These are phyloP conservation scores for Lamellibrachia columna DNA, from an alignment of 2,888 invertebrate species.

Conservation along the genomic window DNA sequence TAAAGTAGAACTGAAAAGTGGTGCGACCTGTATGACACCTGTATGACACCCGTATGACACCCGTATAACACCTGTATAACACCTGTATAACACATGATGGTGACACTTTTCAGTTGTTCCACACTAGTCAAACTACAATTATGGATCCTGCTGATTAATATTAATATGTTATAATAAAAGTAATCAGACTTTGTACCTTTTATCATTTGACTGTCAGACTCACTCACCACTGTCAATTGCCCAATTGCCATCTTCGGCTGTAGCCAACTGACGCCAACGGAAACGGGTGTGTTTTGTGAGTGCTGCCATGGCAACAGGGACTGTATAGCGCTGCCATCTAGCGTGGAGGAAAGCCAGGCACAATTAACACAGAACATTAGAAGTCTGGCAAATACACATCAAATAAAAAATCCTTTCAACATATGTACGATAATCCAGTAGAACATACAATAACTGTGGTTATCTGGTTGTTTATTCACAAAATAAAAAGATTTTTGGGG, in stretches of 20 bases:
- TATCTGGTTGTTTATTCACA: too few species aligned
- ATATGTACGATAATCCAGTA: background rate
- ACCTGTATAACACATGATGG: too few species aligned
- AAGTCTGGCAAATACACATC: background rate
- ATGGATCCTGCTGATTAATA: background rate
- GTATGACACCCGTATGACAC: too few species aligned
- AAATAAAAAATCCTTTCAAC: background rate
- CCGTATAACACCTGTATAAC: too few species aligned
- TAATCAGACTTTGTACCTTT: background rate
- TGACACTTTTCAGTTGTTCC: background rate
- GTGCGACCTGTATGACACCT: too few species aligned
- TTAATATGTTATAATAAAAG: background rate
- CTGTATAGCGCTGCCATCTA: slow-evolving; percentile 63
- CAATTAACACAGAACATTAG: background rate
- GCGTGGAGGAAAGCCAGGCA: background rate
- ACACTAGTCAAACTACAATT: too few species aligned
- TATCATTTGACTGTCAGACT: background rate
- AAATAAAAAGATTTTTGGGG: too few species aligned
- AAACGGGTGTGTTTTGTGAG: slow-evolving; percentile 61
- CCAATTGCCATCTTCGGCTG: slow-evolving; percentile 55
- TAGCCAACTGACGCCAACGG: slow-evolving; percentile 56
- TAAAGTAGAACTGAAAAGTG: too few species aligned
- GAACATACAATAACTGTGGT: background rate
- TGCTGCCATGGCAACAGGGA: slow-evolving; percentile 62
- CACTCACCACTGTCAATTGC: slow-evolving; percentile 64